phyloP scores from a whole-genome alignment of 2,888 invertebrate species.

The Lithophane socia region DNA sequence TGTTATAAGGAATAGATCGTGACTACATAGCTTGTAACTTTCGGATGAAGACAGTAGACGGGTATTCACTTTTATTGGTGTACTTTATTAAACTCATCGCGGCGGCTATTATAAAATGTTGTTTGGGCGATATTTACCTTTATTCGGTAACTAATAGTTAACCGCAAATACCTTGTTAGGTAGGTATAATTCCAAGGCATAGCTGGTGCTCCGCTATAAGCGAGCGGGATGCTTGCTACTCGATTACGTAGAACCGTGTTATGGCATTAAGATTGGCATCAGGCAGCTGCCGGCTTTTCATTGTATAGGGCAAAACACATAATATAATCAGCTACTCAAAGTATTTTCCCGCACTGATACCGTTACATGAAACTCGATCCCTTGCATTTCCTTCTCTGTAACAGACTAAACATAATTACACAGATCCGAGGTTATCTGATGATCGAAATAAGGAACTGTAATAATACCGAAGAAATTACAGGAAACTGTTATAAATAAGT shows the following conservation, averaged over 20 bases:
- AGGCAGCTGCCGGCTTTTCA: slow-evolving; percentile 70
- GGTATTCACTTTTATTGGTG: slow-evolving; percentile 53
- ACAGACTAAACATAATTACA: slow-evolving; percentile 77
- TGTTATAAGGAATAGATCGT: slow-evolving; percentile 69
- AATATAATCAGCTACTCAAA: slow-evolving; percentile 76
- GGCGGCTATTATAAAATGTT: slow-evolving; percentile 19
- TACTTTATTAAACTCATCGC: slow-evolving; percentile 24
- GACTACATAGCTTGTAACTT: slow-evolving; percentile 65
- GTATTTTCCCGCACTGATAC: slow-evolving; percentile 73
- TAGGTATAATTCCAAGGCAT: slow-evolving; percentile 62
- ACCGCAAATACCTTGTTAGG: slow-evolving; percentile 67
- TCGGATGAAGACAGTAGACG: slow-evolving; percentile 56
- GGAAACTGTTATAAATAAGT: slow-evolving; percentile 16
- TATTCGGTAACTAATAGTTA: slow-evolving; percentile 53
- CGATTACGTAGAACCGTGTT: slow-evolving; percentile 81
- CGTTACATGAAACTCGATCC: slow-evolving; percentile 80
- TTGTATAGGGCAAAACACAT: slow-evolving; percentile 73
- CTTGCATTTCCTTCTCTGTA: slow-evolving; percentile 75
- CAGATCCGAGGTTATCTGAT: slow-evolving; percentile 72
- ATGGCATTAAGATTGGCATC: slow-evolving; percentile 82
- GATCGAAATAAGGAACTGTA: slow-evolving; percentile 68
- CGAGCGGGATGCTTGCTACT: slow-evolving; percentile 74
- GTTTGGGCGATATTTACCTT: slow-evolving; percentile 42
- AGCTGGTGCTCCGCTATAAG: slow-evolving; percentile 73
- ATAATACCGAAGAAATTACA: slow-evolving; percentile 47